Conservation (phyloP, 2,113 vertebrate species). For the Oreotragus oreotragus region DNA sequence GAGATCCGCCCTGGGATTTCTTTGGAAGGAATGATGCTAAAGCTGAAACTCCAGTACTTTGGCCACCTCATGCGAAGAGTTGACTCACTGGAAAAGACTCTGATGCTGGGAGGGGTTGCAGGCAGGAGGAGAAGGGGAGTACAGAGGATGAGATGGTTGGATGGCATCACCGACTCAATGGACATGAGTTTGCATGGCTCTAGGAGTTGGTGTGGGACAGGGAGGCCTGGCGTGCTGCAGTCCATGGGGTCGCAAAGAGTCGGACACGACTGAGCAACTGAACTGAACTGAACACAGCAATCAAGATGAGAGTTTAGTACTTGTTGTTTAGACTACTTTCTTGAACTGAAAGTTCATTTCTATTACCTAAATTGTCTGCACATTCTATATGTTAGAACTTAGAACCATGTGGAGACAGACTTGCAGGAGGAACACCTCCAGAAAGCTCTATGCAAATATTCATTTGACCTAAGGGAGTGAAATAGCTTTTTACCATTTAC, state of each 20-base stretch:
- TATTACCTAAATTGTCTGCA: background rate
- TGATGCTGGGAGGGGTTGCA: no score
- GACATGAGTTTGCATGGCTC: background rate
- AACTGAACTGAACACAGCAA: background rate
- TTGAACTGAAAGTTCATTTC: background rate
- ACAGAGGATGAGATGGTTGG: no score
- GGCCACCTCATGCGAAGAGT: no score
- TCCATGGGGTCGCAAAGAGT: background rate
- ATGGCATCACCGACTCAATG: no score
- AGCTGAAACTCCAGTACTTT: no score
- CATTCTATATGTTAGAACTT: background rate
- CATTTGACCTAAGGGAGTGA: background rate
- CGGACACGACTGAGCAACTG: background rate
- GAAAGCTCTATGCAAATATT: background rate
- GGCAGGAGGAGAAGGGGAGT: no score
- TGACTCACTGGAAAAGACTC: no score
- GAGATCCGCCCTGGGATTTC: no score
- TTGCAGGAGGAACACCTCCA: background rate
- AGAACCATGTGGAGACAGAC: background rate
- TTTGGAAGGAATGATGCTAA: no score
- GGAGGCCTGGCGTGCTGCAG: background rate
- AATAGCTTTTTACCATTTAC: background rate
- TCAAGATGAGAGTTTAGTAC: background rate
- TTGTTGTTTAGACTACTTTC: background rate
- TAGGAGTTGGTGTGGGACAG: background rate